Evolutionary conservation across 2,888 invertebrate genomes (phyloP).

Genomic region (Apantesis nais): DNA sequence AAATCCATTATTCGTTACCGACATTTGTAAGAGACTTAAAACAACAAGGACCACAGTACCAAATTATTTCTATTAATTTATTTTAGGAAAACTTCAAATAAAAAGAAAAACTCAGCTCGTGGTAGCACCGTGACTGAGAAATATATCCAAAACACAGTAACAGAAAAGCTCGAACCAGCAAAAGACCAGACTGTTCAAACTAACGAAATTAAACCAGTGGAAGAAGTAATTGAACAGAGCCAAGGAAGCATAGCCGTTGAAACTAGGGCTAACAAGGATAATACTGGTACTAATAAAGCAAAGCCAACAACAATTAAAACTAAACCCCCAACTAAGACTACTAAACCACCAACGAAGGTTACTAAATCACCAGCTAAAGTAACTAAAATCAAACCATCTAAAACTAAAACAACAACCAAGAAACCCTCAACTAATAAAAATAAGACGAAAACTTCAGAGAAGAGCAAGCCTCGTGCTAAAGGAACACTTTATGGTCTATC

Average conservation of each 20-base stretch:
- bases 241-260: constrained; percentile 44
- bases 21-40: no score
- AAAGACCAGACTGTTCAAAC: constrained; percentile 57
- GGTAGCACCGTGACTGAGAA: constrained; percentile 47
- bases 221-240: constrained; percentile 43
- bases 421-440: constrained; percentile 73
- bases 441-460: constrained; percentile 71
- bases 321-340: constrained; percentile 58
- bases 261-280: constrained; percentile 70
- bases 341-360: constrained; percentile 59
- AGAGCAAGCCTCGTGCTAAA: constrained; percentile 88
- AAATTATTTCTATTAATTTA: neutral
- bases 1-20: no score
- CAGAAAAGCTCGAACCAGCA: constrained; percentile 55
- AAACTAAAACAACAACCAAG: constrained; percentile 62
- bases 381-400: constrained; percentile 64
- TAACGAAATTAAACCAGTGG: constrained; percentile 54
- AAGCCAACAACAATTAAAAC: constrained; percentile 48
- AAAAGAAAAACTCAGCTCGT: constrained; percentile 75
- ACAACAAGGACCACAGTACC: no score
- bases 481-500: constrained; percentile 93
- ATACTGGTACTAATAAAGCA: constrained; percentile 58
- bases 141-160: constrained; percentile 53
- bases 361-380: constrained; percentile 53
- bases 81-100: constrained; percentile 71